Conservation (phyloP, 1,140 invertebrate species). For the Nautilus pompilius region DNA sequence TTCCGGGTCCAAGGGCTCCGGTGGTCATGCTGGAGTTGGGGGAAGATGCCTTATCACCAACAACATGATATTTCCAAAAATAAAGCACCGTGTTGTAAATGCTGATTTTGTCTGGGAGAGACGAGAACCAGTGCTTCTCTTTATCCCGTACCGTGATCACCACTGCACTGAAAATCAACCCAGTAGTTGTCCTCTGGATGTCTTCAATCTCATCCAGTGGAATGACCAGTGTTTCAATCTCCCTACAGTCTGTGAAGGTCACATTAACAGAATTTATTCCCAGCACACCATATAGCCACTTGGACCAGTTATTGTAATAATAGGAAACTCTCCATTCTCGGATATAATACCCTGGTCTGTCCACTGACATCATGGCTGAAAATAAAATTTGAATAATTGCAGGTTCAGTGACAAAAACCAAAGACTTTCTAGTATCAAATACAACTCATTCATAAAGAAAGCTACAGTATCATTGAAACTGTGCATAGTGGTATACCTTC, state of each 20-base stretch:
- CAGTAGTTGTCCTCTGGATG: constrained; percentile 17
- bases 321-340: constrained; percentile 14
- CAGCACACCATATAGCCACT: constrained; percentile 19
- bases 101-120: constrained; percentile 12
- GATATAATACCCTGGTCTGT: no score
- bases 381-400: no score
- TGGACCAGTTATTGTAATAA: constrained; percentile 12
- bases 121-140: constrained; percentile 24
- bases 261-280: constrained; percentile 2
- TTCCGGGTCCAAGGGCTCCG: constrained; percentile 9
- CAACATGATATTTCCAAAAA: constrained; percentile 12
- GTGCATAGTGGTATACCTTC: no score
- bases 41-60: not conserved
- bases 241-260: constrained; percentile 6
- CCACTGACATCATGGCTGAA: no score
- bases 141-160: constrained; percentile 9
- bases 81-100: constrained; percentile 13
- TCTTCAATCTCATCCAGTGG: constrained; percentile 7
- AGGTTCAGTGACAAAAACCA: no score
- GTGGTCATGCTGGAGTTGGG: not conserved
- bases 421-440: no score
- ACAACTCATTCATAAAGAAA: no score
- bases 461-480: no score
- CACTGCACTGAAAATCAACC: constrained; percentile 19
- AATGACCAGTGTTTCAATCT: not conserved